Base-by-base conservation (phyloP, 2,797 vertebrate genomes). In the Xenopus petersii region DNA sequence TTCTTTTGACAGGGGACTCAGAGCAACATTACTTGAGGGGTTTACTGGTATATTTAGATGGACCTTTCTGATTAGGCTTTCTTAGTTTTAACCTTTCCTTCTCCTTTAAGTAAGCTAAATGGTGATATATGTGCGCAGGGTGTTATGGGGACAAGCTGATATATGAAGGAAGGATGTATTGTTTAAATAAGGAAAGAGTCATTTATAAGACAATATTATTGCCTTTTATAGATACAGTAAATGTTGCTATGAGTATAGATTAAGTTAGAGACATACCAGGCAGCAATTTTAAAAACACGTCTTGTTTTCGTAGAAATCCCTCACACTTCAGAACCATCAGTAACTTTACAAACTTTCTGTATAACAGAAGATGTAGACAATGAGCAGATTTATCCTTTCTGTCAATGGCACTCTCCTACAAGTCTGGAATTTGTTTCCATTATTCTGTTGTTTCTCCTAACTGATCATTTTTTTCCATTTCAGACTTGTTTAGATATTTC, bases 381-480 rank as follows among this genome's bases (percentile, higher is more conserved):
- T 51, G 15, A 51, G 12, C 12, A 56, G 15, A 15, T 56, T 56
- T 16, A 56, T 16, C n/a, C 5, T 70, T 48, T 46, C 66, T 15
- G 2, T 46, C 30, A 48, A 16, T 15, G 21, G 10, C 49, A 10
- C 12, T 1, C 16, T 42, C 67, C 16, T 56, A 16, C 13, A 15
- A 9, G 8, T 16, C 8, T 60, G 58, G 12, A 10, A 26, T 2
- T 47, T 33, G 10, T 62, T 36, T n/a, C 13, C 5, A 4, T 70
- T 30, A 58, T 58, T 11, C 21, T 42, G 54, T 62, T 58, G 26
- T 42, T 42, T 30, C 49, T 75, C 15, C 36, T 42, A 5, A 1
- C 59, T 60, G 36, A 17, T 70, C 17, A 16, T 64, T 59, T 60
- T 26, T 77, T 67, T 59, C 51, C 33, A 10, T 26, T 21, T 49